These are phyloP conservation scores for Tetheella fluctuosa DNA, from an alignment of 2,888 invertebrate genomes.

Conservation along the genomic window DNA sequence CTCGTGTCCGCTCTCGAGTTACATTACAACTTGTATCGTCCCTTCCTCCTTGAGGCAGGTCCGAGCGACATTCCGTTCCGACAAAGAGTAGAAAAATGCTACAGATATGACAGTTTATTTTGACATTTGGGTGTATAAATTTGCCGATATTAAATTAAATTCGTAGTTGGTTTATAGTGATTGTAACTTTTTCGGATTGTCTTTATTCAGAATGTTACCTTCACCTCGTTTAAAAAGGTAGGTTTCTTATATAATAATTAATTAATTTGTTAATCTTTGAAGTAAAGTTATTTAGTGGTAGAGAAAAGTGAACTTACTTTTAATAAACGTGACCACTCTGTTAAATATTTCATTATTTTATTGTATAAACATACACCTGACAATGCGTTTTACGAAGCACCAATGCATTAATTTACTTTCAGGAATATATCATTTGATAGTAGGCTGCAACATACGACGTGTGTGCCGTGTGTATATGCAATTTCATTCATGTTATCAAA, in stretches of 20 bases:
- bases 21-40: slow-evolving; percentile 28
- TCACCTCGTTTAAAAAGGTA: no score
- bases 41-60: slow-evolving; percentile 56
- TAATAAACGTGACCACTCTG: not conserved
- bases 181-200: not conserved
- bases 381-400: slow-evolving; percentile 8
- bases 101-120: slow-evolving; percentile 16
- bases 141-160: not conserved
- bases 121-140: not conserved
- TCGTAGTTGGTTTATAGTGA: not conserved
- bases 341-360: not conserved
- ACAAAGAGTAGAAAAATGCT: slow-evolving; percentile 25
- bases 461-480: not conserved
- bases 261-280: no score
- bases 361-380: slow-evolving; percentile 8
- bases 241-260: no score
- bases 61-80: slow-evolving; percentile 46
- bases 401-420: slow-evolving; percentile 9
- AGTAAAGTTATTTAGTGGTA: no score
- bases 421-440: slow-evolving; percentile 8
- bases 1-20: slow-evolving; percentile 10
- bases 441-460: not conserved
- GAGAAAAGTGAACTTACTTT: no score
- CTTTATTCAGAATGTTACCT: no score
- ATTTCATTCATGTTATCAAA: not conserved